Evolutionary conservation across 1,140 invertebrate species (phyloP).

Genomic region (Telenomus remus): DNA sequence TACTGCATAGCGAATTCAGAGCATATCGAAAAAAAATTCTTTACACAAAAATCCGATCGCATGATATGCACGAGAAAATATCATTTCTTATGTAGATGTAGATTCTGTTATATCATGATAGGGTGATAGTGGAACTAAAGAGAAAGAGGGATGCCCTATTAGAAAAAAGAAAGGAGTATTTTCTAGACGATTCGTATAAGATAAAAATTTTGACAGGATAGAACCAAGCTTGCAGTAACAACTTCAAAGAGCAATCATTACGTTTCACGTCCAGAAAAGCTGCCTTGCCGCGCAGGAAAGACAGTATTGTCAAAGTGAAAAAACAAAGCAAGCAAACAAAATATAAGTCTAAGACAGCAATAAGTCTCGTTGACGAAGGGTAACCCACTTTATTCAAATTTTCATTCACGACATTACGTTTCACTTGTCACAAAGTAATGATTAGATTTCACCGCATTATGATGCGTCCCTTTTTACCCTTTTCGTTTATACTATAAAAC

Average conservation of each 20-base stretch:
- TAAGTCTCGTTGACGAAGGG: conserved; percentile 49
- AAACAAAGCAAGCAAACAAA: conserved; percentile 51
- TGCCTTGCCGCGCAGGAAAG: conserved; percentile 58
- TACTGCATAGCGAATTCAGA: too few relatives aligned
- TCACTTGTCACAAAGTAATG: conserved; percentile 58
- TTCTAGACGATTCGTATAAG: conserved; percentile 55
- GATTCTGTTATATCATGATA: background rate
- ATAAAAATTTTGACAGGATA: conserved; percentile 58
- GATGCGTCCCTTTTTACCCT: conserved; percentile 57
- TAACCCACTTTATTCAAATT: conserved; percentile 63
- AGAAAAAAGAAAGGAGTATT: conserved; percentile 42
- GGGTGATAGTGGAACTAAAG: background rate
- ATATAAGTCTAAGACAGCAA: conserved; percentile 13
- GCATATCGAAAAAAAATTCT: too few relatives aligned
- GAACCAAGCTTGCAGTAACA: conserved; percentile 58
- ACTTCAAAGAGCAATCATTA: conserved; percentile 66
- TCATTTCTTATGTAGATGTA: conserved; percentile 16
- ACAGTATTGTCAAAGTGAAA: conserved; percentile 42
- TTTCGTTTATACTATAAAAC: too few relatives aligned
- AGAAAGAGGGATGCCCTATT: conserved; percentile 7
- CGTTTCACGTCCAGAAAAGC: conserved; percentile 62
- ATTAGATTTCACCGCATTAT: conserved; percentile 51
- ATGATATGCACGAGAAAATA: too few relatives aligned
- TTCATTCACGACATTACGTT: conserved; percentile 63
- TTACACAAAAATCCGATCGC: too few relatives aligned